Evolutionary conservation across 2,113 vertebrate genomes (phyloP), one percentile per base, ranked within the genome.

Genomic region (Rhinoderma darwinii): DNA sequence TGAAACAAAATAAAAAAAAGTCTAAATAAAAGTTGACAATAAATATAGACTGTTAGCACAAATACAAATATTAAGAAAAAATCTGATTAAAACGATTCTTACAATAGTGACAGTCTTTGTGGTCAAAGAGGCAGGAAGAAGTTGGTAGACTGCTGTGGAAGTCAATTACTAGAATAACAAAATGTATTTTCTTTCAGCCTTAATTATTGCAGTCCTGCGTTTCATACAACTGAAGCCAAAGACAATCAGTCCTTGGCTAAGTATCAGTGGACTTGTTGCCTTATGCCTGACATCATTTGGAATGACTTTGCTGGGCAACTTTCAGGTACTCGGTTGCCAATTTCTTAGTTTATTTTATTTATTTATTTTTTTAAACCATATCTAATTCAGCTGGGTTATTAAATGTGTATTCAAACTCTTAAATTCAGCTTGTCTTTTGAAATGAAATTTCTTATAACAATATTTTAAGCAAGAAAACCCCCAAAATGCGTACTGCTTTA

Each of bases 221-320:
- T 99, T 96, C 93, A 93, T 97, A 44, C 97, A 98, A 90, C 92
- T 99, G 89, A 98, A 96, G 90, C 94, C 93, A 8, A 94, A 92
- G 86, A 89, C 95, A 56, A 89, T 92, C 81, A 96, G 93, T 79
- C 94, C 94, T 0, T 97, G 96, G 95, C 93, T 98, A 84, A 99
- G 97, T 39, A 74, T 95, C 11, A 90, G 92, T 0, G 93, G 96
- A 77, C 86, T 97, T 90, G 93, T 94, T 89, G 90, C 90, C 0
- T 91, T 97, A 72, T 96, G 94, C 37, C 43, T 95, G 66, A 92
- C 92, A 83, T 97, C 96, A 89, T 96, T 97, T 77, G 97, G 97
- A 73, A 97, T 98, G 97, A 98, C 97, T 0, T 90, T 99, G 0
- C 91, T 98, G 0, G 98, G 97, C 90, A 99, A 98, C 91, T 96